Conservation (phyloP, 2,113 vertebrate species). For the Brachyhypopomus gauderio region DNA sequence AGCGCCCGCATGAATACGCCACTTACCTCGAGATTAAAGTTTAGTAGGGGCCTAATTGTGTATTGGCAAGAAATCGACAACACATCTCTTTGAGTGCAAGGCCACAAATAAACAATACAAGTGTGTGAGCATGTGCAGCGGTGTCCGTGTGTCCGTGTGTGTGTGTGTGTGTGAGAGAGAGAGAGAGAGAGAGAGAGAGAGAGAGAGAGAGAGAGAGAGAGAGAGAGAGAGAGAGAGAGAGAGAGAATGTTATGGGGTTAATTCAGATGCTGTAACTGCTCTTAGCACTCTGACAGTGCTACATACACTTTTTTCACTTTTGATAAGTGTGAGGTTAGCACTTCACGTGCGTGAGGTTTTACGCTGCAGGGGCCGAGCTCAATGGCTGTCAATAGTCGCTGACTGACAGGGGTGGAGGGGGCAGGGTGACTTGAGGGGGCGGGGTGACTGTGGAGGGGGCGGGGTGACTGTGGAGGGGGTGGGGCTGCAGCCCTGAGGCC, state of each 20-base stretch:
- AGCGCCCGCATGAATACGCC: constrained; percentile 82
- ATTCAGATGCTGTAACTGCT: constrained; percentile 79
- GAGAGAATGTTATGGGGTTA: constrained; percentile 65
- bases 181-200: not conserved
- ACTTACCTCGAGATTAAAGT: constrained; percentile 87
- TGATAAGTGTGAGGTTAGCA: constrained; percentile 95
- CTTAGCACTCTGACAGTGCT: constrained; percentile 78
- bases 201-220: not conserved
- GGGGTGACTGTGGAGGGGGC: constrained; percentile 77
- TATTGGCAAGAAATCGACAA: constrained; percentile 72
- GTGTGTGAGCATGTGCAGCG: constrained; percentile 38
- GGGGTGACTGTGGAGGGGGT: constrained; percentile 58
- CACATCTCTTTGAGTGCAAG: constrained; percentile 63
- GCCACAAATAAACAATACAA: constrained; percentile 58
- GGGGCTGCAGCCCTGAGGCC: constrained; percentile 84
- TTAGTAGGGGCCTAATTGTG: constrained; percentile 83
- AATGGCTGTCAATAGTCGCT: constrained; percentile 91
- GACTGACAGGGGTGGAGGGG: constrained; percentile 75
- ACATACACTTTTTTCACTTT: constrained; percentile 73
- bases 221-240: not conserved
- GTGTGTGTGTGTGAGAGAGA: not conserved
- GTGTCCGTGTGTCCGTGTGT: constrained; percentile 78
- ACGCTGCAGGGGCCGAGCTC: constrained; percentile 83
- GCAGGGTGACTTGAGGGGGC: no score
- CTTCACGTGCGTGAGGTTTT: constrained; percentile 80